Base-by-base conservation (phyloP, 2,888 invertebrate genomes). In the Phyllotreta striolata region DNA sequence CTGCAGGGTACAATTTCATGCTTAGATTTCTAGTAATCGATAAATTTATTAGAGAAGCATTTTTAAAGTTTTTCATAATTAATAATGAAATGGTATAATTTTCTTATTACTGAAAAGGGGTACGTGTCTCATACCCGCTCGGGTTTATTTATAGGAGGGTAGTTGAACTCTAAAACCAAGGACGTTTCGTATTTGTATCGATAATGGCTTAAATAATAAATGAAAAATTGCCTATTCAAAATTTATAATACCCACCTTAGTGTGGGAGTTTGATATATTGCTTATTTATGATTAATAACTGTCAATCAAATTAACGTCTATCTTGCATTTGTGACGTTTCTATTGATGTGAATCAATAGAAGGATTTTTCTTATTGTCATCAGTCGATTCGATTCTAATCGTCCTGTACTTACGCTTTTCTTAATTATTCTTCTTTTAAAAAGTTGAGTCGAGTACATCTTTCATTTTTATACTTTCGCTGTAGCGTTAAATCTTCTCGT, bases 141-240 rank as follows among this genome's bases (percentile, higher is more conserved):
- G 24, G n/a, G 24, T 41, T 9, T 41, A 44, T 12, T 8, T 34
- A 6, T 34, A 9, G 34, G 34, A 14, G 47, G 47, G 47, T 13
- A 14, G 47, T 13, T 47, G 13, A 14, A 47, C 47, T 14, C n/a
- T 14, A 47, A 14, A 6, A 13, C 47, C 24, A 47, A 47, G 24
- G 24, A 47, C 13, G 34, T 34, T 9, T 47, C 34, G 24, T 47
- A 47, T 47, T 34, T 47, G 34, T 47, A 47, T 14, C 14, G 44
- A 13, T 13, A 13, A 47, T 14, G 47, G 24, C 47, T 9, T 47
- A 47, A 47, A 47, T 47, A 47, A 47, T 47, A 47, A 47, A 47
- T 47, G 47, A 47, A 47, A 47, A 47, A 47, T 47, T 47, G 5
- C 47, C 47, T 47, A 47, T 47, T 10, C 47, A 47, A 47, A 47